phyloP scores from a whole-genome alignment of 2,888 invertebrate species.

The Eustalomyia histrio region DNA sequence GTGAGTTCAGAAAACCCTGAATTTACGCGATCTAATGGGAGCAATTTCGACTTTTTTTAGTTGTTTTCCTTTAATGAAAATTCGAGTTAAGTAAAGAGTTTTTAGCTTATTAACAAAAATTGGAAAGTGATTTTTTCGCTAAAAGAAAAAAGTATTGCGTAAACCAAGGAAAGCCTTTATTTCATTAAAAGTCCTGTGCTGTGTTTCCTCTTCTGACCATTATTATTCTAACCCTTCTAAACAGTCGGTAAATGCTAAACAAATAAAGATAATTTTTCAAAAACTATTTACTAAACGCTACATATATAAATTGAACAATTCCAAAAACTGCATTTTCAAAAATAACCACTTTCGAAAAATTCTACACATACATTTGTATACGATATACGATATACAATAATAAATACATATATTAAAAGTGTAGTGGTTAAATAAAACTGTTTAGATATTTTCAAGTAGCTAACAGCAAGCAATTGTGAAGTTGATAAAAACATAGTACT shows the following conservation, averaged over 20 bases:
- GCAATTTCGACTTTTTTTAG: too few species aligned
- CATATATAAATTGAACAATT: background rate
- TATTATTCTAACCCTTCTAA: background rate
- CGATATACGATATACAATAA: too few species aligned
- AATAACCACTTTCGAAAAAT: background rate
- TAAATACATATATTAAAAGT: too few species aligned
- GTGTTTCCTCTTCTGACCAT: background rate
- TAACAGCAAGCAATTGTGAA: conserved; percentile 22
- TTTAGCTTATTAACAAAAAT: too few species aligned
- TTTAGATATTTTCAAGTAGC: conserved; percentile 52
- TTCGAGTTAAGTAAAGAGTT: too few species aligned
- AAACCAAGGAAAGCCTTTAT: too few species aligned
- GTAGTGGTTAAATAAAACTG: conserved; percentile 20
- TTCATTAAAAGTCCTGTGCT: background rate
- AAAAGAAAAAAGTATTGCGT: too few species aligned
- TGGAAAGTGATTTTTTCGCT: too few species aligned
- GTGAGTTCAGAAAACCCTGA: too few species aligned
- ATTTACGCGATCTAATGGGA: too few species aligned
- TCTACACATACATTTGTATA: background rate
- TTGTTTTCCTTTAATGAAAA: too few species aligned
- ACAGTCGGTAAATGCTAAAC: background rate
- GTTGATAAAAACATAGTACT: conserved; percentile 32
- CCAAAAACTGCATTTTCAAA: background rate
- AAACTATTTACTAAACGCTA: background rate
- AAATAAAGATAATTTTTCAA: background rate